Percentiles rank a stretch among this genome's conserved stretches.
Conservation (phyloP, 2,113 vertebrate species). For the Taurulus bubalis region DNA sequence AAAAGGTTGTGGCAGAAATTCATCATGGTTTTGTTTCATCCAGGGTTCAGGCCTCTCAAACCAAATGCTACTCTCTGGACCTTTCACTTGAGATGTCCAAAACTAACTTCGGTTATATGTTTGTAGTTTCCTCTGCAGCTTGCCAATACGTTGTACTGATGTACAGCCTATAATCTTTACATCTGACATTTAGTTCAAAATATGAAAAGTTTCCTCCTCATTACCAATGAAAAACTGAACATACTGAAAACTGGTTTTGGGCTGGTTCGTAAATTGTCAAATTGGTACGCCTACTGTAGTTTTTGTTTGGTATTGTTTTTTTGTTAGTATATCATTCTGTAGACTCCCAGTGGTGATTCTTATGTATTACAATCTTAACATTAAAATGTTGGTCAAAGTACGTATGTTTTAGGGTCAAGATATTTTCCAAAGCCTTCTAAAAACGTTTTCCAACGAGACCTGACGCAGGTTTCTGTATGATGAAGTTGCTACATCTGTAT, state of each 20-base stretch:
- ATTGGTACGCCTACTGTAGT: not conserved
- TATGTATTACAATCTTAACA: too few species aligned
- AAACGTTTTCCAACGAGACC: too few species aligned
- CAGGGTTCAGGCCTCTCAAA: conserved; percentile 28
- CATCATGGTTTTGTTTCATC: conserved; percentile 40
- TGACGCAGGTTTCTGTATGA: too few species aligned
- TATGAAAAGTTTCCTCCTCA: not conserved
- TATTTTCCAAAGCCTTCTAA: too few species aligned
- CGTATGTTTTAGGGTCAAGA: too few species aligned
- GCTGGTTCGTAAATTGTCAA: not conserved
- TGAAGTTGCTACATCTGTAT: too few species aligned
- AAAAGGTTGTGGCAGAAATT: conserved; percentile 66
- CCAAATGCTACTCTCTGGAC: not conserved
- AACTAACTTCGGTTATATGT: not conserved
- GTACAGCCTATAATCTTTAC: not conserved
- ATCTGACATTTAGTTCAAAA: not conserved
- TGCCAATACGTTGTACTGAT: not conserved
- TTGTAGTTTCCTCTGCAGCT: not conserved
- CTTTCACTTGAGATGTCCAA: not conserved
- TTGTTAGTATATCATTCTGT: too few species aligned
- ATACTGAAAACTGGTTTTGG: too few species aligned
- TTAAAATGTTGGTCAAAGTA: too few species aligned
- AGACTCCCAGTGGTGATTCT: too few species aligned
- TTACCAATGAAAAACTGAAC: not conserved
- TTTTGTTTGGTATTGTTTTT: not conserved